These are phyloP conservation scores for Ctenodactylus gundi DNA, from an alignment of 2,113 vertebrate genomes.

Conservation along the genomic window DNA sequence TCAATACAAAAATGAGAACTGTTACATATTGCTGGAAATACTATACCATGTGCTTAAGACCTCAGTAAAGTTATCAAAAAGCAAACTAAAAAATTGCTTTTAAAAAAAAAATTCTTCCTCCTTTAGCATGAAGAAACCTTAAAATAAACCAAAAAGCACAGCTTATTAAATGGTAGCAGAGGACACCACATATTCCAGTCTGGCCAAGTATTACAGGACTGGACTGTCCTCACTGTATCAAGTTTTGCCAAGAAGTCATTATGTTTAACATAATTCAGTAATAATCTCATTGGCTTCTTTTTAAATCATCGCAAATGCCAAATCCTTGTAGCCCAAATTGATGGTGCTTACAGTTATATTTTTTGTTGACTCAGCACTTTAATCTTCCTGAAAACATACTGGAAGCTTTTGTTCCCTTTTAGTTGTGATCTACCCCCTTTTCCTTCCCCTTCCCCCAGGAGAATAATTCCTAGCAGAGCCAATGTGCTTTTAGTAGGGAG, in stretches of 20 bases:
- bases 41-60: neutral
- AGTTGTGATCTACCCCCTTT: neutral
- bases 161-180: neutral
- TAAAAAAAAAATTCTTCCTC: no score
- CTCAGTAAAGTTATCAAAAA: neutral
- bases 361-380: constrained; percentile 11
- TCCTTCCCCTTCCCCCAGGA: neutral
- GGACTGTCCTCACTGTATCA: neutral
- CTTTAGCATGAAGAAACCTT: neutral
- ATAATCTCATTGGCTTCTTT: constrained; percentile 49
- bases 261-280: constrained; percentile 54
- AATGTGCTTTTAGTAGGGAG: neutral
- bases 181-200: neutral
- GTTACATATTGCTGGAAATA: neutral
- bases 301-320: constrained; percentile 41
- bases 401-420: neutral
- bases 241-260: constrained; percentile 39
- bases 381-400: constrained; percentile 18
- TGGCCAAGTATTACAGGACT: neutral
- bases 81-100: no score
- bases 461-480: neutral
- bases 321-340: neutral
- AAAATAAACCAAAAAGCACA: neutral
- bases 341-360: neutral
- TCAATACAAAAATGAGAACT: neutral